phyloP scores from a whole-genome alignment of 2,888 invertebrate genomes.

The Entomobrya proxima region DNA sequence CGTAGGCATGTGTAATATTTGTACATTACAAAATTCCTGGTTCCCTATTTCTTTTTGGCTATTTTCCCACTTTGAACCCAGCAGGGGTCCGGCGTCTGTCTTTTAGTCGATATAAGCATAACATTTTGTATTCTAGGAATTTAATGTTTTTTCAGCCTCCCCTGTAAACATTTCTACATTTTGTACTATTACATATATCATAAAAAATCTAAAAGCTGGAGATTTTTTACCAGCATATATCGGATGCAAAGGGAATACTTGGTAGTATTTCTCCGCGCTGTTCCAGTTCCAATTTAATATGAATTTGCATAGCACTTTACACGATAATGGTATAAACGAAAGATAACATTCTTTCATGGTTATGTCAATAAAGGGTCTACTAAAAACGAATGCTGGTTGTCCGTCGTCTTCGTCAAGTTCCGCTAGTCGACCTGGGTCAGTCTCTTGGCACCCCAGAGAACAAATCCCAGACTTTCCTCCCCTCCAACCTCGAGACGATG shows the following conservation, averaged over 20 bases:
- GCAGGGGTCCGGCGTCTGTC: conserved; percentile 74
- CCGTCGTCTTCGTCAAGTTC: conserved; percentile 65
- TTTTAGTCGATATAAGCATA: conserved; percentile 49
- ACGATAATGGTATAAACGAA: not conserved
- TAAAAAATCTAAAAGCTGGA: too few relatives aligned
- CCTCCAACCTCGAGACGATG: conserved; percentile 71
- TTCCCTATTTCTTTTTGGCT: conserved; percentile 69
- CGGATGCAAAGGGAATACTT: too few relatives aligned
- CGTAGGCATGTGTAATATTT: not conserved
- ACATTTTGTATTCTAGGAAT: too few relatives aligned
- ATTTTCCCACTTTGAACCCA: conserved; percentile 72
- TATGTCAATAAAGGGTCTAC: conserved; percentile 56
- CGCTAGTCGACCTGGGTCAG: conserved; percentile 62
- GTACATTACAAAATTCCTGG: conserved; percentile 35
- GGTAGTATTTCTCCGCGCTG: too few relatives aligned
- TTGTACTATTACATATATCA: too few relatives aligned
- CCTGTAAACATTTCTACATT: too few relatives aligned
- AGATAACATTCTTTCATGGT: conserved; percentile 15
- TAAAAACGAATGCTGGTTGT: conserved; percentile 52
- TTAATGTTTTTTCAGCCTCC: too few relatives aligned
- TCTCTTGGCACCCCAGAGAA: conserved; percentile 71
- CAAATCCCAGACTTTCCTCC: conserved; percentile 75
- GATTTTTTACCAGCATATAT: too few relatives aligned
- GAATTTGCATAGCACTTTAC: too few relatives aligned
- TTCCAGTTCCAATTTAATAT: too few relatives aligned